Base-by-base conservation (phyloP, 2,113 vertebrate species). In the Peromyscus californicus region DNA sequence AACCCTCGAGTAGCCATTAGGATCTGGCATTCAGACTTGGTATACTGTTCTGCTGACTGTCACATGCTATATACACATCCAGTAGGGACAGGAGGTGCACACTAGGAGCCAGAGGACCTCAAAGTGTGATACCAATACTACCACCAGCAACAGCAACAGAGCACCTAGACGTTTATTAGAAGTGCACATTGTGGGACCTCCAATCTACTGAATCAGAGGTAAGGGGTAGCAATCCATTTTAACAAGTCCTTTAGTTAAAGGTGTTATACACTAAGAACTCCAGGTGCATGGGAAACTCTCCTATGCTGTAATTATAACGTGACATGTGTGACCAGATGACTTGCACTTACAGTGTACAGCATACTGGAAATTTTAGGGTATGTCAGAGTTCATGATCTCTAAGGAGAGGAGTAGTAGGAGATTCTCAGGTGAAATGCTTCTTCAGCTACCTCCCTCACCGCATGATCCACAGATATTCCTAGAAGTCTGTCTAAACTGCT, bases 251-350 rank as follows among this genome's bases (percentile, higher is more conserved):
- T n/a, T 19, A 2, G 16, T 42, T 45, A 82, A 54, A 33, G 22
- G 11, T 21, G 42, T 45, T 11, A 21, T 12, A 0, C 1, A 8
- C 39, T 16, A 33, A 63, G n/a, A 87, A 51, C 10, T 3, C 16
- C 9, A 5, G 17, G 26, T 15, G 5, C 8, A 10, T 2, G 12
- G 3, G 7, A 61, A 63, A 51, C 12, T 42, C 48, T 45, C 45
- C 42, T 5, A 1, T 6, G 51, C 72, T 61, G 11, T 42, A 88
- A 57, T 82, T 24, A 45, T 31, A 59, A 29, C n/a, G 16, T 0
- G 7, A 1, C 8, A 11, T 6, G 33, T 7, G 0, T 24, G 39
- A 29, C 75, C 0, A 22, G 31, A 7, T 15, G 63, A 12, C 42
- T 24, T 21, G 42, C 4, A 42, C 42, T 17, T 22, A 48, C 29